A percentile compares a stretch with the other conserved stretches of the same genome.
Evolutionary conservation across 2,113 vertebrate species (phyloP).

Genomic region (Hypomesus transpacificus): DNA sequence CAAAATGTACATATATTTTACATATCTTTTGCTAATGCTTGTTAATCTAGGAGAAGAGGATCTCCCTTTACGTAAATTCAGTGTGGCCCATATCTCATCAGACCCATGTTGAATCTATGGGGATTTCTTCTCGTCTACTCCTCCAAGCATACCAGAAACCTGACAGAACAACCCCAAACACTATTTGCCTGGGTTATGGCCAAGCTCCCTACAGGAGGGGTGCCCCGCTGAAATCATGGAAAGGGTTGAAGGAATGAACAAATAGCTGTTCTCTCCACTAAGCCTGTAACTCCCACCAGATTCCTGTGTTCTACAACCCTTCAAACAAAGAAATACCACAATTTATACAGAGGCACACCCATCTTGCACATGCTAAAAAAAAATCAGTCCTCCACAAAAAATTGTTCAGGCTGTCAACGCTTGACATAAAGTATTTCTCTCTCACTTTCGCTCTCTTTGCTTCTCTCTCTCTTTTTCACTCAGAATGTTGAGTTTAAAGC

Average conservation of each 20-base stretch:
- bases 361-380: not conserved
- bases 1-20: not conserved
- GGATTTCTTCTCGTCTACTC: conserved; percentile 50
- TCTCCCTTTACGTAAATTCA: conserved; percentile 35
- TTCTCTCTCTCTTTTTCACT: not conserved
- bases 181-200: conserved; percentile 40
- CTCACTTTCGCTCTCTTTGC: not conserved
- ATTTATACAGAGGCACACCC: conserved; percentile 7
- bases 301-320: conserved; percentile 28
- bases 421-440: conserved; percentile 2
- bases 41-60: conserved; percentile 8
- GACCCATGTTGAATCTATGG: conserved; percentile 35
- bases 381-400: not conserved
- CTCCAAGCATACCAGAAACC: conserved; percentile 52
- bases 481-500: conserved; percentile 18
- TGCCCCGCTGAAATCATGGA: conserved; percentile 25
- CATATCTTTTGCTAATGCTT: not conserved
- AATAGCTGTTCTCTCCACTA: conserved; percentile 28
- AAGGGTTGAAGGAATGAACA: conserved; percentile 32
- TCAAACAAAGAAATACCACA: conserved; percentile 26
- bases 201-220: conserved; percentile 36
- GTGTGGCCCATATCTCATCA: conserved; percentile 44
- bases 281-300: conserved; percentile 43
- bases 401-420: conserved; percentile 11
- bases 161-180: conserved; percentile 39